Percentiles rank a stretch among this genome's conserved stretches.
These are phyloP conservation scores for Lepisosteus oculatus DNA, from an alignment of 2,113 vertebrate species.

Conservation along the genomic window DNA sequence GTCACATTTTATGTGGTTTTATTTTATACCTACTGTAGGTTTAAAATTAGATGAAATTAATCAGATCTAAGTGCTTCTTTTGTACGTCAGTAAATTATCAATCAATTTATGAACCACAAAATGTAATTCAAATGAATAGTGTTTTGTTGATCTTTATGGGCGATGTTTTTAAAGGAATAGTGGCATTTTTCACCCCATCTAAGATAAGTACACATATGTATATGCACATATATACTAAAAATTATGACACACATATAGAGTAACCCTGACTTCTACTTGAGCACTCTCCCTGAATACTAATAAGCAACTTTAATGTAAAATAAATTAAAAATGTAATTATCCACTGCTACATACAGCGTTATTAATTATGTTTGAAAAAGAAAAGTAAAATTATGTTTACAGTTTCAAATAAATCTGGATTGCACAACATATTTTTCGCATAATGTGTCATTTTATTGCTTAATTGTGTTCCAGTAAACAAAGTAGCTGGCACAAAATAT, in stretches of 20 bases:
- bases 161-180: no score
- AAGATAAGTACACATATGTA: no score
- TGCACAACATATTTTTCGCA: not conserved
- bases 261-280: not conserved
- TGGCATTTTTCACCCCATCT: not conserved
- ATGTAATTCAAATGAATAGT: no score
- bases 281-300: not conserved
- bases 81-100: no score
- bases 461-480: not conserved
- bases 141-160: no score
- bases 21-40: no score
- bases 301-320: slow-evolving; percentile 31
- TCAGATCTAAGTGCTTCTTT: no score
- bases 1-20: no score
- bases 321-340: slow-evolving; percentile 50
- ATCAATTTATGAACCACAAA: no score
- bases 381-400: not conserved
- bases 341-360: slow-evolving; percentile 18
- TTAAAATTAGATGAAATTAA: no score
- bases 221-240: not conserved
- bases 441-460: slow-evolving; percentile 1
- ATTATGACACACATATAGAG: not conserved
- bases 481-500: not conserved
- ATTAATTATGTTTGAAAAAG: slow-evolving; percentile 34
- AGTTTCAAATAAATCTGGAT: slow-evolving; percentile 20